Base-by-base conservation (phyloP, 2,888 invertebrate genomes). In the Thumatha senex region DNA sequence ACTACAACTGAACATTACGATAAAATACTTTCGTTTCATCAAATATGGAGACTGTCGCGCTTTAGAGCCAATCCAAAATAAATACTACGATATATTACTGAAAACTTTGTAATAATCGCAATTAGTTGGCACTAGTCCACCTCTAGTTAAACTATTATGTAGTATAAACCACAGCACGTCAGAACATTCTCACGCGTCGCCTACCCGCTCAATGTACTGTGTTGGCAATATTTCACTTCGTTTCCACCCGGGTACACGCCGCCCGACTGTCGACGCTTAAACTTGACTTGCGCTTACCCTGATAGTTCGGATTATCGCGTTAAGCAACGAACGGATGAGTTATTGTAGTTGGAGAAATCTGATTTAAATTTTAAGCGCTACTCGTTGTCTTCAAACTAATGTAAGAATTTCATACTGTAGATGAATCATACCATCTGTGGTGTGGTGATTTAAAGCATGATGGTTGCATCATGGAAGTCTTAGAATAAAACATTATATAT, bases 171-270 rank as follows among this genome's bases (percentile, higher is more conserved):
- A 56, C 60, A 50, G 54, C n/a, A 53, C 49, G 51, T 63, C 71
- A 70, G 48, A 61, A 57, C 61, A 60, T 58, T 64, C 67, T 61
- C 60, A 63, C 64, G 63, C 64, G 52, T 68, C 67, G 62, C 63
- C 70, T 74, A 70, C 72, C 72, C 55, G 68, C 70, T 70, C 51
- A 67, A 67, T 67, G 67, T 65, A 63, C 64, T 70, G 70, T 70
- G 67, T 47, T 41, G 49, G 66, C 63, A 58, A 70, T 78, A 77
- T 70, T 71, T 78, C 75, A 67, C 61, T 63, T 67, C 58, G 47
- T 56, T 74, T 70, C 69, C 73, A 64, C 63, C 58, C 48, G 54
- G 65, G 58, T 58, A 63, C 41, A 38, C 61, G 65, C 58, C 71
- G 74, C 67, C 72, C 59, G 56, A 58, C 51, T 67, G 74, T 74